These are phyloP conservation scores for Axea sp. DNA, from an alignment of 2,888 invertebrate genomes.

Conservation along the genomic window DNA sequence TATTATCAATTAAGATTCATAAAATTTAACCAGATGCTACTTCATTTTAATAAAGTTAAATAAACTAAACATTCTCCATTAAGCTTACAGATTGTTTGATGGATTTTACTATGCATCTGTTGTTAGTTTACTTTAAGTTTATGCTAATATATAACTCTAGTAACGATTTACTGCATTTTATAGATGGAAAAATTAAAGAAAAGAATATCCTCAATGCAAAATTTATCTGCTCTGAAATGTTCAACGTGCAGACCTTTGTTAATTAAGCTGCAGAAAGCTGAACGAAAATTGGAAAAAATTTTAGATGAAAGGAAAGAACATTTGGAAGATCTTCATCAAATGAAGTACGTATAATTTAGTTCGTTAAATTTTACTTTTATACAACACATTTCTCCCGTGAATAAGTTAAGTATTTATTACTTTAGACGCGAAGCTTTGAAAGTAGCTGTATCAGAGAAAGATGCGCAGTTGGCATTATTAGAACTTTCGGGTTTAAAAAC, in stretches of 20 bases:
- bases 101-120: too few relatives aligned
- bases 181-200: constrained; percentile 87
- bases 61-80: too few relatives aligned
- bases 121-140: too few relatives aligned
- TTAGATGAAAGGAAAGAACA: constrained; percentile 84
- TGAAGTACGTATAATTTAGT: constrained; percentile 85
- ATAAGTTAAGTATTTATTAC: not conserved
- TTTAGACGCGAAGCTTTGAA: constrained; percentile 90
- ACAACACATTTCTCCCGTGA: too few relatives aligned
- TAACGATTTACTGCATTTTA: constrained; percentile 63
- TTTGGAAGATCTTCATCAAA: constrained; percentile 87
- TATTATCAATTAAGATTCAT: too few relatives aligned
- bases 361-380: too few relatives aligned
- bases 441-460: constrained; percentile 92
- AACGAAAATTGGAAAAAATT: constrained; percentile 83
- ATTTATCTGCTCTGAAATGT: constrained; percentile 85
- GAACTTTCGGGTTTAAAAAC: constrained; percentile 87
- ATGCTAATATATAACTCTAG: too few relatives aligned
- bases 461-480: constrained; percentile 90
- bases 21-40: too few relatives aligned
- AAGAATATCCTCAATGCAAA: constrained; percentile 85
- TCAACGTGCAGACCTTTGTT: constrained; percentile 85
- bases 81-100: constrained; percentile 1
- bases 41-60: too few relatives aligned
- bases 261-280: constrained; percentile 83